These are phyloP conservation scores for Hippocampus kuda DNA, from an alignment of 2,797 vertebrate genomes.

Conservation along the genomic window DNA sequence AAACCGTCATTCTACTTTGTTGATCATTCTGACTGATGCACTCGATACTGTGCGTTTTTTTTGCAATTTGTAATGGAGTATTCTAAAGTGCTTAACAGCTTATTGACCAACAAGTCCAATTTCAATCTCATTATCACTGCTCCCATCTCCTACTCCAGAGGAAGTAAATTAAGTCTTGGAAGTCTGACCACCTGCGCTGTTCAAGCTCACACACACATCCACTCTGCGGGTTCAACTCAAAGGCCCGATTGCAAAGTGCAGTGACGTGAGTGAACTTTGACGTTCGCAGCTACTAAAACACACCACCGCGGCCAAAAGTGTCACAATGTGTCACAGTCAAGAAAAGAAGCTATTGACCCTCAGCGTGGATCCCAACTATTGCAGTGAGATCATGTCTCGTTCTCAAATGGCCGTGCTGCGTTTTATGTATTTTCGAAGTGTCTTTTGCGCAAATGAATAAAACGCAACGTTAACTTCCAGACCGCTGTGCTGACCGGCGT, in stretches of 20 bases:
- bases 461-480: conserved; percentile 27
- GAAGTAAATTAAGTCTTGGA: conserved; percentile 56
- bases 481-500: conserved; percentile 2
- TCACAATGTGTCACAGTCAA: conserved; percentile 48
- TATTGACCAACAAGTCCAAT: conserved; percentile 58
- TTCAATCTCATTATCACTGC: conserved; percentile 68
- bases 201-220: conserved; percentile 54
- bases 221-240: conserved; percentile 26
- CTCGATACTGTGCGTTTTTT: background rate
- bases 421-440: conserved; percentile 36
- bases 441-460: conserved; percentile 21
- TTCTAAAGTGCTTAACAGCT: conserved; percentile 48
- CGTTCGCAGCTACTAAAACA: conserved; percentile 49
- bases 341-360: conserved; percentile 50
- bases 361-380: conserved; percentile 42
- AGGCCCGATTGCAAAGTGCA: conserved; percentile 37
- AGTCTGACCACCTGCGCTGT: conserved; percentile 40
- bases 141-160: conserved; percentile 52
- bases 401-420: conserved; percentile 39
- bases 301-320: conserved; percentile 29
- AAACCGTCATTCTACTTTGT: background rate
- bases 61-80: conserved; percentile 29
- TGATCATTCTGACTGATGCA: background rate
- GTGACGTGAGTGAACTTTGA: conserved; percentile 40
- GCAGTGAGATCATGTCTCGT: conserved; percentile 58